These are phyloP conservation scores for Bungarus multicinctus DNA, from an alignment of 2,113 vertebrate genomes.

Conservation along the genomic window DNA sequence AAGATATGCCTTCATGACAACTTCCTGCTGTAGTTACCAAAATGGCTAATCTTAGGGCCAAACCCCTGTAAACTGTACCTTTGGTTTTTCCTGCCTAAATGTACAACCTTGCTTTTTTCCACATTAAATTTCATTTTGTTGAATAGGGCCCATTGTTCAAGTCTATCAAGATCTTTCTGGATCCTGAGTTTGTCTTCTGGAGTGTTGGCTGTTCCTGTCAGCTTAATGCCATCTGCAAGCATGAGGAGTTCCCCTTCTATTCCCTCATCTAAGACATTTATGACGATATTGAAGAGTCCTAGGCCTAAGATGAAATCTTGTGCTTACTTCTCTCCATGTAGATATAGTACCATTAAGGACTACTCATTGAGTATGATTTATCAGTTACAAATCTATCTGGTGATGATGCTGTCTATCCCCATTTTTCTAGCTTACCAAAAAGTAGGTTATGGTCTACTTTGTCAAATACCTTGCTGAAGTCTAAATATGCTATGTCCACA, in stretches of 20 bases:
- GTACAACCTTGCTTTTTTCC: background rate
- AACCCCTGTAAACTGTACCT: background rate
- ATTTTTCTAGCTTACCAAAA: no score
- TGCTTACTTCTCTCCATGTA: background rate
- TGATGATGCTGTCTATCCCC: no score
- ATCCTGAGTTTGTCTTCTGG: no score
- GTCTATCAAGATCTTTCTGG: no score
- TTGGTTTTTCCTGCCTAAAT: background rate
- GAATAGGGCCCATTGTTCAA: no score
- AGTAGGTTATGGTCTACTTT: no score
- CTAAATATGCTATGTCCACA: no score
- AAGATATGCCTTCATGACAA: background rate
- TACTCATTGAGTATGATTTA: background rate
- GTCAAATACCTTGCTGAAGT: no score
- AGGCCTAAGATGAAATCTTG: background rate
- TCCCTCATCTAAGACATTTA: background rate
- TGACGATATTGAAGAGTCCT: background rate
- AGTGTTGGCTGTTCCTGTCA: no score
- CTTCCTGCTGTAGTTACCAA: background rate
- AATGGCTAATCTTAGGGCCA: background rate
- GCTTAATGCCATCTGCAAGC: no score
- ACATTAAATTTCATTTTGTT: background rate
- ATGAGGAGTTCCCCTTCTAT: background rate
- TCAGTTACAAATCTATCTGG: background rate
- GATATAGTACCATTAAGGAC: background rate